Conservation (phyloP, 92 coral and sea anemone species). For the Ricordea florida region DNA sequence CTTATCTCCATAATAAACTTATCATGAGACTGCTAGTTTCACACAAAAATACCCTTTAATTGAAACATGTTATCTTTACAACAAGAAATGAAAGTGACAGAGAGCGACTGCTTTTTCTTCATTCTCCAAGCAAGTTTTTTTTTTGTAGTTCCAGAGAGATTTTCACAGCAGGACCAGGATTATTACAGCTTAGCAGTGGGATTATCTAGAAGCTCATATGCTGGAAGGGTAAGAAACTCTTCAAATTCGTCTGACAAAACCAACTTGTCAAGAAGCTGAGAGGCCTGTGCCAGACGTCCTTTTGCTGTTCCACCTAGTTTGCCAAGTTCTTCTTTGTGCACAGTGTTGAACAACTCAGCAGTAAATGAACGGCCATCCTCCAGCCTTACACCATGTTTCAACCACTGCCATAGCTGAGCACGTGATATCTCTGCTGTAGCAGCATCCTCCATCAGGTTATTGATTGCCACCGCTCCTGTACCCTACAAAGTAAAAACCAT, state of each 20-base stretch:
- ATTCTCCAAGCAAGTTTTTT: too few relatives aligned
- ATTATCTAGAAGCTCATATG: conserved; percentile 83
- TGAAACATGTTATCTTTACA: too few relatives aligned
- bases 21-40: too few relatives aligned
- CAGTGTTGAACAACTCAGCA: conserved; percentile 60
- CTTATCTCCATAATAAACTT: too few relatives aligned
- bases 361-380: conserved; percentile 78
- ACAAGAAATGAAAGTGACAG: too few relatives aligned
- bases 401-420: conserved; percentile 98
- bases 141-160: too few relatives aligned
- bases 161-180: background rate
- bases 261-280: conserved; percentile 81
- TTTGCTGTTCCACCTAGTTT: conserved; percentile 84
- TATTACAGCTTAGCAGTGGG: conserved; percentile 86
- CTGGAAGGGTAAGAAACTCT: conserved; percentile 93
- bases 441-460: conserved; percentile 98
- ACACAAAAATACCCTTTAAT: too few relatives aligned
- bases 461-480: conserved; percentile 90
- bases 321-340: conserved; percentile 79
- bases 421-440: conserved; percentile 98
- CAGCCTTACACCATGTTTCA: conserved; percentile 65
- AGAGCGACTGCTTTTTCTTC: too few relatives aligned
- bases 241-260: conserved; percentile 86
- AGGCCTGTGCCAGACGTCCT: conserved; percentile 84
- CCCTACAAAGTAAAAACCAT: conserved; percentile 70